Conservation (phyloP, 2,113 vertebrate genomes). For the Phylloscopus trochiloides region DNA sequence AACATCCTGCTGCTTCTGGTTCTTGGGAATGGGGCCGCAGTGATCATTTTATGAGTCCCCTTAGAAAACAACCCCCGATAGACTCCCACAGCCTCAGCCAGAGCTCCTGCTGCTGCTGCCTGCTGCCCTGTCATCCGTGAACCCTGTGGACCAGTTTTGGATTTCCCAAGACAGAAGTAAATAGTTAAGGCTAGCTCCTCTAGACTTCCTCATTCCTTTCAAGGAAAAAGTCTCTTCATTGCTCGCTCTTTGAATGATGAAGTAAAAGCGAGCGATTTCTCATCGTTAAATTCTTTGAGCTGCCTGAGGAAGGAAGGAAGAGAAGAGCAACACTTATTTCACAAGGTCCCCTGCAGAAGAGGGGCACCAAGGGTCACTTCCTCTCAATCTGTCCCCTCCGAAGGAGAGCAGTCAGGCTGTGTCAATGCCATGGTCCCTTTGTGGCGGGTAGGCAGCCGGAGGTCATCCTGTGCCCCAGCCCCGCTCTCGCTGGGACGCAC, state of each 20-base stretch:
- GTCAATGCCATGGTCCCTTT: slow-evolving; percentile 54
- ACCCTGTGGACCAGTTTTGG: background rate
- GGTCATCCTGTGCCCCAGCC: slow-evolving; percentile 13
- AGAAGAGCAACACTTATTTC: slow-evolving; percentile 10
- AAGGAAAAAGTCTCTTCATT: background rate
- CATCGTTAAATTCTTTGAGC: slow-evolving; percentile 9
- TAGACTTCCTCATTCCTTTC: background rate
- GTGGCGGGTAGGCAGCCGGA: background rate
- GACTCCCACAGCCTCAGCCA: background rate
- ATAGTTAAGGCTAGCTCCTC: background rate
- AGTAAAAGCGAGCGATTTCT: background rate
- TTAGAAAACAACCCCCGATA: background rate
- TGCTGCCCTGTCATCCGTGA: background rate
- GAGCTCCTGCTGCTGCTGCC: background rate
- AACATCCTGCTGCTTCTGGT: background rate
- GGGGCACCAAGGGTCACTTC: slow-evolving; percentile 44
- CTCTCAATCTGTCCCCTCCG: slow-evolving; percentile 36
- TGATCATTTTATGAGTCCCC: background rate
- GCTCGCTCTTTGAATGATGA: background rate
- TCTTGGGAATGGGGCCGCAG: background rate
- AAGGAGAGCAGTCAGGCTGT: slow-evolving; percentile 19
- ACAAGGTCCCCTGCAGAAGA: background rate
- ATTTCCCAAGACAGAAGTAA: background rate
- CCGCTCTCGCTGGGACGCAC: background rate
- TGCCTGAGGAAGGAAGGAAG: slow-evolving; percentile 7